Conservation (phyloP, 1,140 invertebrate genomes). For the Dinothrombium tinctorium region DNA sequence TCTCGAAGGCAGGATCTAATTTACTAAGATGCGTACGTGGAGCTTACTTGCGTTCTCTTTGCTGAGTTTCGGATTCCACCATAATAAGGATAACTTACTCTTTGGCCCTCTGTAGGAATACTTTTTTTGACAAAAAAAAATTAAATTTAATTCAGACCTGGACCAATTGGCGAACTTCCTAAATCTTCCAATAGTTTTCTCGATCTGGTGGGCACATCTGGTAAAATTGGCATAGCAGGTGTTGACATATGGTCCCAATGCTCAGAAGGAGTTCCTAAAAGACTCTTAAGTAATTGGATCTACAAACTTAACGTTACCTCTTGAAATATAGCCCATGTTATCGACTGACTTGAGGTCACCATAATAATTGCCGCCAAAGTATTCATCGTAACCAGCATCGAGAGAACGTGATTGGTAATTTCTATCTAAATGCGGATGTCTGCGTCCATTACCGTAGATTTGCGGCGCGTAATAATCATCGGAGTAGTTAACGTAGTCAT, state of each 20-base stretch:
- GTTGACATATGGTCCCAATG: too few relatives aligned
- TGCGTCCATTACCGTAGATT: background rate
- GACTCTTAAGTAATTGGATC: too few relatives aligned
- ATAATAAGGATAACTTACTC: conserved; percentile 28
- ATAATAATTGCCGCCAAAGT: background rate
- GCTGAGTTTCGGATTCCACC: conserved; percentile 3
- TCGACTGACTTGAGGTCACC: too few relatives aligned
- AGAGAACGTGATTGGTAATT: background rate
- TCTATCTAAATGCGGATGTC: background rate
- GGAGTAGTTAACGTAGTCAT: background rate
- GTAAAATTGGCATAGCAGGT: too few relatives aligned
- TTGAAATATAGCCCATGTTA: too few relatives aligned
- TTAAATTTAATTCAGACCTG: too few relatives aligned
- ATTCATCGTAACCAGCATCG: conserved; percentile 1
- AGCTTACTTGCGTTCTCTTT: conserved; percentile 7
- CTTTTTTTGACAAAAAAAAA: too few relatives aligned
- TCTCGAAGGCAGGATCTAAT: too few relatives aligned
- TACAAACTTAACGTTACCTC: too few relatives aligned
- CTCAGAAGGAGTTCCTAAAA: too few relatives aligned
- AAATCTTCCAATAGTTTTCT: conserved; percentile 32
- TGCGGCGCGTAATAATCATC: conserved; percentile 2
- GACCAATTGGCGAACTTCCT: too few relatives aligned
- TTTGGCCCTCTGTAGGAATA: too few relatives aligned
- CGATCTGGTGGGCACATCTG: conserved; percentile 34
- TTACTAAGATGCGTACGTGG: background rate